Percentiles rank a stretch among this genome's conserved stretches.
Conservation (phyloP, 2,797 vertebrate genomes). For the Melopsittacus undulatus region DNA sequence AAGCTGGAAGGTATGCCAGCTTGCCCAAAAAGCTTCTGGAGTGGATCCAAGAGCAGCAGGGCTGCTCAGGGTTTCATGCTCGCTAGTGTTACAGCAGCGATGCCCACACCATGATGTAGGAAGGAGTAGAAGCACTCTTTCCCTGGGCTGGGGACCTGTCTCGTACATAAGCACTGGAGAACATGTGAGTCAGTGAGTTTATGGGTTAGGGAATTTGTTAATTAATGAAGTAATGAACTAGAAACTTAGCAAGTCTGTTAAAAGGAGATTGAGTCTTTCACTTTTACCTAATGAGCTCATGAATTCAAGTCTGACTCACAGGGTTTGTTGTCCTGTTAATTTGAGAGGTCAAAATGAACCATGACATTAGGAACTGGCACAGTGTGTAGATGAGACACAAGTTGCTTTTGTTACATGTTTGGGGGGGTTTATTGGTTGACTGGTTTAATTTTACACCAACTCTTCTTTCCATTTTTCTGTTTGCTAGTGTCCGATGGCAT, state of each 20-base stretch:
- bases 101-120: accelerated
- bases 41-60: background rate
- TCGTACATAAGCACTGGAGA: background rate
- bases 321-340: background rate
- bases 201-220: background rate
- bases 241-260: background rate
- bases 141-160: background rate
- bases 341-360: background rate
- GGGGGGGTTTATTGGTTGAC: background rate
- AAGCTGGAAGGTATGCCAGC: background rate
- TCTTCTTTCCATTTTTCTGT: background rate
- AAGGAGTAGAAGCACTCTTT: background rate
- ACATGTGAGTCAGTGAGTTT: background rate
- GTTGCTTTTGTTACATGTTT: background rate
- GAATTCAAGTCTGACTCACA: background rate
- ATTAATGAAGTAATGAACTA: background rate
- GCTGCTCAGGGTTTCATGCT: background rate
- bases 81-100: background rate
- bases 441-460: background rate
- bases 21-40: background rate
- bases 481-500: background rate
- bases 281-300: background rate
- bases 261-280: background rate
- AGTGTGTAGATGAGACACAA: background rate
- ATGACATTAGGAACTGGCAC: background rate